These are phyloP conservation scores for Hedya salicella DNA, from an alignment of 2,888 invertebrate species.

Conservation along the genomic window DNA sequence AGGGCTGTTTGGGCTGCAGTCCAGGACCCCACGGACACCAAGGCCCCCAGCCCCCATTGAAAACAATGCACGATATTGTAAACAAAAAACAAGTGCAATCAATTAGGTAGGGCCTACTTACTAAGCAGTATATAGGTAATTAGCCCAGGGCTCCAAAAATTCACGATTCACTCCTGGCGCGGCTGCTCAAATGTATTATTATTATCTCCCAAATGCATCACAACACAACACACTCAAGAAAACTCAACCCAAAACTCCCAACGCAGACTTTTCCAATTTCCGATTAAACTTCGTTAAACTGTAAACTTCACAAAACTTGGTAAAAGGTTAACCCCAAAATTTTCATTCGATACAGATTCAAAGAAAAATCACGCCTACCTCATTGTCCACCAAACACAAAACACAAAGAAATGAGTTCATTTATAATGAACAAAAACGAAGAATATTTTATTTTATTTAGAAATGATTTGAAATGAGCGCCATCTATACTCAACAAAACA, in stretches of 20 bases:
- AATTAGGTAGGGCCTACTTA: too few species aligned
- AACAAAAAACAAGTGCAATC: too few species aligned
- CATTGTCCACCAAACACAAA: not conserved
- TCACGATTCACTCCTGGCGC: too few species aligned
- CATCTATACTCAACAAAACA: slow-evolving; percentile 51
- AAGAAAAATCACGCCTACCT: not conserved
- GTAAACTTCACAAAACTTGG: slow-evolving; percentile 17
- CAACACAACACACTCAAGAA: not conserved
- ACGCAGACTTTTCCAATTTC: slow-evolving; percentile 19
- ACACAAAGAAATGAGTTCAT: not conserved
- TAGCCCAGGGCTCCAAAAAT: too few species aligned
- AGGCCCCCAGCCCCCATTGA: too few species aligned
- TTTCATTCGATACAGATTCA: not conserved
- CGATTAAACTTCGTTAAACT: slow-evolving; percentile 13
- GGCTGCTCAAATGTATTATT: not conserved
- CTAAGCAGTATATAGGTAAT: too few species aligned
- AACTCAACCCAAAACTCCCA: not conserved
- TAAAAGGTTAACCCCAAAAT: slow-evolving; percentile 5
- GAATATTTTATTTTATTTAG: not conserved
- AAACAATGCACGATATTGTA: too few species aligned
- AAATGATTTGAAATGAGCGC: slow-evolving; percentile 47
- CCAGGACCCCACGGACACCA: too few species aligned
- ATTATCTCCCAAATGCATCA: not conserved
- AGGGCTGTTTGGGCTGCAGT: too few species aligned
- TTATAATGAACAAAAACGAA: too few species aligned